Conservation (phyloP, 2,113 vertebrate species). For the Anser cygnoides region DNA sequence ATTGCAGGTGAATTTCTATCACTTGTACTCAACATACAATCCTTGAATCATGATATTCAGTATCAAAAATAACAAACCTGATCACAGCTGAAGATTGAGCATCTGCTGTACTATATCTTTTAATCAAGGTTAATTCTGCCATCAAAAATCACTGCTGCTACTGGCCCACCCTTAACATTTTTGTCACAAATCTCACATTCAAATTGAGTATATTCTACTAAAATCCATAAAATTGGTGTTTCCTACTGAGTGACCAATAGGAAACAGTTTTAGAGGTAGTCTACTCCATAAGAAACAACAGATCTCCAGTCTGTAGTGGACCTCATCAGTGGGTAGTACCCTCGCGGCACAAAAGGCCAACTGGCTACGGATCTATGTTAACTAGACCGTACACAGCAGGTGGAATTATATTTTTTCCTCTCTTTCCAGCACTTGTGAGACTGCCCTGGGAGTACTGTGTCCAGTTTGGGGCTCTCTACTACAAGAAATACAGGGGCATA, state of each 20-base stretch:
- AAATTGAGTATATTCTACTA: neutral
- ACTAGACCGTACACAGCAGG: neutral
- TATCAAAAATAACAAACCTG: neutral
- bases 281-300: neutral
- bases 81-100: neutral
- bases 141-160: neutral
- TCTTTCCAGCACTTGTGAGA: neutral
- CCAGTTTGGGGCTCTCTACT: neutral
- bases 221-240: neutral
- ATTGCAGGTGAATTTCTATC: neutral
- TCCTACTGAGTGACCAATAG: neutral
- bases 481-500: neutral
- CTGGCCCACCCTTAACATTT: neutral
- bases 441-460: neutral
- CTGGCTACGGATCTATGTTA: neutral
- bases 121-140: neutral
- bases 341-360: neutral
- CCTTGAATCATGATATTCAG: neutral
- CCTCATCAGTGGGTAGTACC: neutral
- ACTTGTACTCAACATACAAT: neutral
- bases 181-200: neutral
- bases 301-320: neutral
- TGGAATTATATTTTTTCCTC: neutral
- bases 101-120: neutral
- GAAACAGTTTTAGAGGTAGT: neutral